Percentiles rank a stretch among this genome's conserved stretches.
Evolutionary conservation across 2,888 invertebrate genomes (phyloP).

Genomic region (Aspidiotus destructor): DNA sequence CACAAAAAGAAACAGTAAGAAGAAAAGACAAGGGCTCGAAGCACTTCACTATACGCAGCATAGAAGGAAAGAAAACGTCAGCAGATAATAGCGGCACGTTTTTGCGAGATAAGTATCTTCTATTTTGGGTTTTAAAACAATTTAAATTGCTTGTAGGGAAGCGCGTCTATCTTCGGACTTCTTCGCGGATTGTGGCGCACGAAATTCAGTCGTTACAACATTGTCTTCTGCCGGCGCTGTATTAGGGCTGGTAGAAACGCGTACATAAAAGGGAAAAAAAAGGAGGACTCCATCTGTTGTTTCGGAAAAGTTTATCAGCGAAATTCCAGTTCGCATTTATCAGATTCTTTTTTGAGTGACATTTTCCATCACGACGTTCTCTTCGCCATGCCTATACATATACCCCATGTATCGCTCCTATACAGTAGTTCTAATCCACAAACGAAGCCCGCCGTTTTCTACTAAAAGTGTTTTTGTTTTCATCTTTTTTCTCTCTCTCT

Average conservation of each 20-base stretch:
- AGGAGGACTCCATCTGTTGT: conserved; percentile 25
- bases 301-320: conserved; percentile 28
- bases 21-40: too few species aligned
- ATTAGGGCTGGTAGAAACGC: too few species aligned
- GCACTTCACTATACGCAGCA: too few species aligned
- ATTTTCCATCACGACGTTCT: conserved; percentile 22
- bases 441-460: conserved; percentile 21
- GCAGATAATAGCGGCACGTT: not conserved
- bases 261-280: not conserved
- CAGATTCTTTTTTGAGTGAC: conserved; percentile 31
- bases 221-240: not conserved
- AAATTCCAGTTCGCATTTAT: conserved; percentile 26
- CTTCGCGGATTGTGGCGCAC: not conserved
- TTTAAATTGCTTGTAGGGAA: not conserved
- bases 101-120: not conserved
- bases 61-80: not conserved
- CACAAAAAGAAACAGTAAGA: too few species aligned
- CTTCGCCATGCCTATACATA: not conserved
- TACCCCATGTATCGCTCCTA: conserved; percentile 8
- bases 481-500: not conserved
- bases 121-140: conserved; percentile 1
- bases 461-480: conserved; percentile 2
- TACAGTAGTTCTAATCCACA: conserved; percentile 16
- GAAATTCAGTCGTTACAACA: not conserved
- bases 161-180: too few species aligned